Conservation (phyloP, 2,888 invertebrate genomes). For the Plusia festucae region DNA sequence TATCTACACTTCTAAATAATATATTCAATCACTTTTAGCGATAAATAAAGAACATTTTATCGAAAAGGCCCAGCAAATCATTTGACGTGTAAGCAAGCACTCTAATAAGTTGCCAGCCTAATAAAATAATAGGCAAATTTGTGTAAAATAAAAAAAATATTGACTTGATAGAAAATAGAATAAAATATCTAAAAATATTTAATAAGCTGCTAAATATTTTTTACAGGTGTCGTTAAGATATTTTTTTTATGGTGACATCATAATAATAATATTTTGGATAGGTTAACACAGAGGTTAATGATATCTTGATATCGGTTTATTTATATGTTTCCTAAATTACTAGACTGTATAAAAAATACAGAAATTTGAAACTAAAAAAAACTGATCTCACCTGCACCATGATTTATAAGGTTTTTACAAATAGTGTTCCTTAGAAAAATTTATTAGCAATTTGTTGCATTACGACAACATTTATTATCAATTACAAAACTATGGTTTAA, state of each 20-base stretch:
- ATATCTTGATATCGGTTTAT: too few relatives aligned
- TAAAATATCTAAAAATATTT: background rate
- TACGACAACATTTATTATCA: background rate
- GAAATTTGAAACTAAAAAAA: too few relatives aligned
- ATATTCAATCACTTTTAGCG: slow-evolving; percentile 60
- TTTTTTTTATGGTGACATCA: too few relatives aligned
- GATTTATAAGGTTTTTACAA: too few relatives aligned
- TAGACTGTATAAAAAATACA: too few relatives aligned
- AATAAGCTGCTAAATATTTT: too few relatives aligned
- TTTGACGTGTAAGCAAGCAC: slow-evolving; percentile 82
- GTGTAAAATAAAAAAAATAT: background rate
- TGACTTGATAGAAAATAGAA: background rate
- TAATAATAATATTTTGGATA: background rate
- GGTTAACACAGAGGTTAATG: too few relatives aligned
- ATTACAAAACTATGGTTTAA: too few relatives aligned
- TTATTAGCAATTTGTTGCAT: slow-evolving; percentile 25
- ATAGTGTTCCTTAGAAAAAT: background rate
- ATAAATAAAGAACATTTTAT: slow-evolving; percentile 74
- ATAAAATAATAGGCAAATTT: slow-evolving; percentile 29
- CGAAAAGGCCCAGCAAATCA: slow-evolving; percentile 65
- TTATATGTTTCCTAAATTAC: too few relatives aligned
- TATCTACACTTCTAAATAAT: slow-evolving; percentile 60
- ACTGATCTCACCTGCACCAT: too few relatives aligned
- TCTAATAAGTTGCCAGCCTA: slow-evolving; percentile 62
- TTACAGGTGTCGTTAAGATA: too few relatives aligned